Evolutionary conservation across 2,113 vertebrate species (phyloP).

Genomic region (Scortum barcoo): DNA sequence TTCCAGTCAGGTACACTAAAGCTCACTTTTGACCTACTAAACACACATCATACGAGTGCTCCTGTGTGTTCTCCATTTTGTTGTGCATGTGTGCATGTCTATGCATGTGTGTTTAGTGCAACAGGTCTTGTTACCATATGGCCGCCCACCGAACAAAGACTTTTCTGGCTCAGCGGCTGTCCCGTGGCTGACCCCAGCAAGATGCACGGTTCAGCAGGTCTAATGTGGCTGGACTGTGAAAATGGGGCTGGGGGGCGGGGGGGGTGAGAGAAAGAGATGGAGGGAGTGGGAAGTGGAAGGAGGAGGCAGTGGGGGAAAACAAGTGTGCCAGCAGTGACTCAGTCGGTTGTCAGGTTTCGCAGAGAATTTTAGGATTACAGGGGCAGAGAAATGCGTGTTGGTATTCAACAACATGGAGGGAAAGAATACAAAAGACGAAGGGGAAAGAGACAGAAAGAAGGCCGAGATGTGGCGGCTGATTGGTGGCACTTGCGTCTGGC

Average conservation of each 20-base stretch:
- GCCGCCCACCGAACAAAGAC: slow-evolving; percentile 57
- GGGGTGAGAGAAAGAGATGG: neutral
- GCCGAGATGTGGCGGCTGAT: neutral
- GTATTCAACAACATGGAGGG: neutral
- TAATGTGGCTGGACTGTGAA: slow-evolving; percentile 54
- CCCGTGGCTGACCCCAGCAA: slow-evolving; percentile 68
- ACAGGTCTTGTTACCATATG: slow-evolving; percentile 57
- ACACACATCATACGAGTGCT: slow-evolving; percentile 26
- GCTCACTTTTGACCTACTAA: slow-evolving; percentile 35
- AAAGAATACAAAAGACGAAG: neutral
- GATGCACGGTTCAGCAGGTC: slow-evolving; percentile 63
- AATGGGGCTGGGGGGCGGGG: slow-evolving; percentile 14
- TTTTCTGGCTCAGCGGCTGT: slow-evolving; percentile 73
- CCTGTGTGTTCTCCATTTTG: slow-evolving; percentile 1
- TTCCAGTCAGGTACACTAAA: slow-evolving; percentile 12
- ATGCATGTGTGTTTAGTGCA: slow-evolving; percentile 40
- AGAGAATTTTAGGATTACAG: slow-evolving; percentile 26
- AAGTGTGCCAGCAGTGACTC: slow-evolving; percentile 49
- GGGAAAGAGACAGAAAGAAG: neutral
- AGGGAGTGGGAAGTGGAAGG: neutral
- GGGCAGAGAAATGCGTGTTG: neutral
- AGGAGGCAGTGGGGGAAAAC: neutral
- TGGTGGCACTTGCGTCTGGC: slow-evolving; percentile 16
- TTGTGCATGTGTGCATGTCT: neutral
- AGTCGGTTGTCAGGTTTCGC: slow-evolving; percentile 32